Conservation (phyloP, 2,888 invertebrate species). For the Amblyjoppa proteus region DNA sequence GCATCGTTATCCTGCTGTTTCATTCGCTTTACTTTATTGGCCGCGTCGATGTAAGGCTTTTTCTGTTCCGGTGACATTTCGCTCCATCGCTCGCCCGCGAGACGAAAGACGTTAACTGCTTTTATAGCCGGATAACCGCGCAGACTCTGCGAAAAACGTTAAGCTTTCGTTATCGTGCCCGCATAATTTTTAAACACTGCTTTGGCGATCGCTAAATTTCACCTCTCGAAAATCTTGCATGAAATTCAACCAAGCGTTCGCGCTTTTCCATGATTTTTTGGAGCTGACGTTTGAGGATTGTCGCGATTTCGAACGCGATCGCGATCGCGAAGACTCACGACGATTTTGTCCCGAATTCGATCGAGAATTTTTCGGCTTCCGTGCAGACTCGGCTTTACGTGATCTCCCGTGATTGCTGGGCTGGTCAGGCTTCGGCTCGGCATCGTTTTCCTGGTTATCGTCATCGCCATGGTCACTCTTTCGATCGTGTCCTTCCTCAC, state of each 20-base stretch:
- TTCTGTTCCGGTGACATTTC: conserved; percentile 76
- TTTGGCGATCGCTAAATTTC: background rate
- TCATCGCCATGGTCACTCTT: conserved; percentile 31
- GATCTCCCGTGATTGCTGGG: conserved; percentile 11
- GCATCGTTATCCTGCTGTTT: conserved; percentile 60
- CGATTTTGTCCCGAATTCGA: conserved; percentile 38
- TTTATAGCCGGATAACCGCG: conserved; percentile 65
- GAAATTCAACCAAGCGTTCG: conserved; percentile 81
- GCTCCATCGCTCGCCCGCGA: conserved; percentile 78
- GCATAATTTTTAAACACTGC: background rate
- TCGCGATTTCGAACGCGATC: conserved; percentile 60
- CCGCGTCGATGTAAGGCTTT: conserved; percentile 76
- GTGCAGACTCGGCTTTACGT: conserved; percentile 33
- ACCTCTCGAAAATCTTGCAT: conserved; percentile 78
- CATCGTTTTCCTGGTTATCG: conserved; percentile 30
- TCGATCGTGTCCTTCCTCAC: conserved; percentile 25
- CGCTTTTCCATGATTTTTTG: conserved; percentile 73
- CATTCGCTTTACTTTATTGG: conserved; percentile 72
- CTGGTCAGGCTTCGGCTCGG: conserved; percentile 30
- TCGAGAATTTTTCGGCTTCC: conserved; percentile 35
- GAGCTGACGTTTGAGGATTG: conserved; percentile 25
- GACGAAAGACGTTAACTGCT: conserved; percentile 72
- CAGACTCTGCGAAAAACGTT: conserved; percentile 47
- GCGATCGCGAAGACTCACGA: conserved; percentile 67
- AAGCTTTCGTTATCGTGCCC: background rate